Conservation (phyloP, 2,113 vertebrate species). For the Phalacrocorax brasilianus region DNA sequence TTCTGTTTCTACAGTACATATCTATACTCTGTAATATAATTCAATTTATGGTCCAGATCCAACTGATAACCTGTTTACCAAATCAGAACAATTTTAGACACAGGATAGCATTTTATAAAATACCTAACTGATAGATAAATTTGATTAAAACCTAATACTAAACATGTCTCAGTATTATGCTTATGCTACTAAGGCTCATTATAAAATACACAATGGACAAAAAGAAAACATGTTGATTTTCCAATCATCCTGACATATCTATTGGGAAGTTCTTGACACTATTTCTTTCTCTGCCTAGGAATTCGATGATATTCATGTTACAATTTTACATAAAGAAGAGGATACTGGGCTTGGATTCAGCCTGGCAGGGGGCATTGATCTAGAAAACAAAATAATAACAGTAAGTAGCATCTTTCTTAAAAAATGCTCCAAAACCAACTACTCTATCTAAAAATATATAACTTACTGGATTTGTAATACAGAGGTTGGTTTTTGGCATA, state of each 20-base stretch:
- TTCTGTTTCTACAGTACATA: not conserved
- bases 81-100: not conserved
- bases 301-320: slow-evolving; percentile 88
- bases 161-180: not conserved
- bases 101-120: not conserved
- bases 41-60: not conserved
- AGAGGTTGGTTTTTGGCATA: not conserved
- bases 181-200: not conserved
- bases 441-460: not conserved
- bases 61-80: not conserved
- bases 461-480: not conserved
- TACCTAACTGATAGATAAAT: not conserved
- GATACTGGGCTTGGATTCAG: slow-evolving; percentile 91
- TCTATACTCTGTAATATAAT: not conserved
- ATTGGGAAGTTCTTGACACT: not conserved
- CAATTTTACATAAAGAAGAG: slow-evolving; percentile 91
- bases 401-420: slow-evolving; percentile 73
- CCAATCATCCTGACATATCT: not conserved
- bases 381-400: slow-evolving; percentile 86
- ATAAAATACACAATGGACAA: not conserved
- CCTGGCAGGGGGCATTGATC: slow-evolving; percentile 89
- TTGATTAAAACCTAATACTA: not conserved
- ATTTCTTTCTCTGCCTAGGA: slow-evolving; percentile 74
- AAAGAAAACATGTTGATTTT: not conserved
- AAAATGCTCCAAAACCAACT: not conserved